These are phyloP conservation scores for Synanthedon formicaeformis DNA, from an alignment of 2,888 invertebrate species.

Conservation along the genomic window DNA sequence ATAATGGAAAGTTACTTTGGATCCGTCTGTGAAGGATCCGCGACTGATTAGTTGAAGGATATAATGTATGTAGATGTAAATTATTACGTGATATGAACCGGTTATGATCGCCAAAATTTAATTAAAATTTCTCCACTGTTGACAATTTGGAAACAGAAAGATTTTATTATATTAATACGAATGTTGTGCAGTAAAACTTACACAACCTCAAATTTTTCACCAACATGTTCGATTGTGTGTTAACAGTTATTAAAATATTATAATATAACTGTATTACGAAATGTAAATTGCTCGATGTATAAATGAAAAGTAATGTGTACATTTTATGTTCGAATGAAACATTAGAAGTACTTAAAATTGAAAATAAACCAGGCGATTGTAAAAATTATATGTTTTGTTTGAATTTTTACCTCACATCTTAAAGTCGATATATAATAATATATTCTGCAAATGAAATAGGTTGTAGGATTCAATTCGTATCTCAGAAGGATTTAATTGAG, in stretches of 20 bases:
- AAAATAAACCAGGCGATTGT: constrained; percentile 62
- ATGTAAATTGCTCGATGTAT: constrained; percentile 58
- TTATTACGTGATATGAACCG: constrained; percentile 59
- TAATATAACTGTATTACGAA: constrained; percentile 25
- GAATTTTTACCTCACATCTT: background rate
- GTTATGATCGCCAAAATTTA: constrained; percentile 65
- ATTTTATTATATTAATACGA: background rate
- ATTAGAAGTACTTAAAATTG: constrained; percentile 44
- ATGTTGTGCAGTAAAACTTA: background rate
- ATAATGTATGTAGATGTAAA: constrained; percentile 48
- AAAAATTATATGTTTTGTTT: constrained; percentile 35
- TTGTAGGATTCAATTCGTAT: too few relatives aligned
- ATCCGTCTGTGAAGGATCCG: constrained; percentile 54
- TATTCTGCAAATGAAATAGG: too few relatives aligned
- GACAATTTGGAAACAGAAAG: background rate
- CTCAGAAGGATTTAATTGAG: too few relatives aligned
- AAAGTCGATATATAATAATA: too few relatives aligned
- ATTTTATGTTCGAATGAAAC: constrained; percentile 51
- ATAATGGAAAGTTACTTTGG: constrained; percentile 63
- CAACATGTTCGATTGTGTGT: constrained; percentile 10
- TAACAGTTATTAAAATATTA: background rate
- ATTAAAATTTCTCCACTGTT: constrained; percentile 18
- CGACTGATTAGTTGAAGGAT: constrained; percentile 67
- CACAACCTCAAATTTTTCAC: constrained; percentile 19
- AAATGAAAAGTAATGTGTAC: constrained; percentile 45